A percentile compares a stretch with the other conserved stretches of the same genome.
These are phyloP conservation scores for Oscheius sp. DNA, from an alignment of 2,888 invertebrate genomes.

Conservation along the genomic window DNA sequence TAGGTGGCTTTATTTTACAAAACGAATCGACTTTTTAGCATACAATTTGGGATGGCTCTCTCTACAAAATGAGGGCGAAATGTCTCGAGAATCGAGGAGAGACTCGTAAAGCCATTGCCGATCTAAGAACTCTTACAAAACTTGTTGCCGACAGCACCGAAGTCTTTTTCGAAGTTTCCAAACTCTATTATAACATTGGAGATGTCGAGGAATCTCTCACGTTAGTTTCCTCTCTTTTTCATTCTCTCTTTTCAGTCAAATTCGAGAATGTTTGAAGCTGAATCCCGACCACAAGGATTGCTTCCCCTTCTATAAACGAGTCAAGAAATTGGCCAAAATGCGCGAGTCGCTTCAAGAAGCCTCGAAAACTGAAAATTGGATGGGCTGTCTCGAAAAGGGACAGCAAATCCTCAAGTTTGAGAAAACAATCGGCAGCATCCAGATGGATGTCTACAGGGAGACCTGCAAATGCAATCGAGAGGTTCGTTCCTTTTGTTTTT, in stretches of 20 bases:
- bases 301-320: constrained; percentile 92
- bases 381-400: constrained; percentile 79
- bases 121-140: constrained; percentile 88
- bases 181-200: constrained; percentile 86
- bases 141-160: constrained; percentile 89
- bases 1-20: constrained; percentile 35
- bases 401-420: constrained; percentile 78
- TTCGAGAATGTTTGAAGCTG: constrained; percentile 92
- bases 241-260: constrained; percentile 78
- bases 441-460: constrained; percentile 78
- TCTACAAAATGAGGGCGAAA: constrained; percentile 86
- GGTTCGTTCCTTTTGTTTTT: constrained; percentile 66
- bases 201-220: constrained; percentile 88
- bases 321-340: constrained; percentile 84
- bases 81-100: constrained; percentile 84
- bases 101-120: constrained; percentile 85
- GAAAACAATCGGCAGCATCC: constrained; percentile 75
- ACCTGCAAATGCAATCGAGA: constrained; percentile 81
- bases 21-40: constrained; percentile 75
- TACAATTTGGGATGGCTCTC: constrained; percentile 80
- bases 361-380: constrained; percentile 71
- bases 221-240: too few species aligned
- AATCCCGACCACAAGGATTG: constrained; percentile 97
- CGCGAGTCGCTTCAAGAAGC: constrained; percentile 42
- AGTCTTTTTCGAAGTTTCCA: constrained; percentile 84